These are phyloP conservation scores for Pseudococcus viburni DNA, from an alignment of 2,888 invertebrate genomes.

Conservation along the genomic window DNA sequence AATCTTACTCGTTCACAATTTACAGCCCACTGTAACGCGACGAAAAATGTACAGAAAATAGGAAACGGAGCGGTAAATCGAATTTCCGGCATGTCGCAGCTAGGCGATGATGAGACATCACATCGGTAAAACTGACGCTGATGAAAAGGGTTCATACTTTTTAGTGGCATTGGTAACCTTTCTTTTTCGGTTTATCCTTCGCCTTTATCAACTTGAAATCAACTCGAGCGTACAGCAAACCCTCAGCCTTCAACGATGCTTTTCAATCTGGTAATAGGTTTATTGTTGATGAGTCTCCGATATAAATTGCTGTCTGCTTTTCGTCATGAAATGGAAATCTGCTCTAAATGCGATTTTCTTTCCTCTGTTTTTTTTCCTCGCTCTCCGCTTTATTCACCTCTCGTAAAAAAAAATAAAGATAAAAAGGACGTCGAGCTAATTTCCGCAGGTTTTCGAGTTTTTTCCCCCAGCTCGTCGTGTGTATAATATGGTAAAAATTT, in stretches of 20 bases:
- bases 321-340: conserved; percentile 59
- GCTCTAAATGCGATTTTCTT: conserved; percentile 52
- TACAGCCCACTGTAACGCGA: conserved; percentile 40
- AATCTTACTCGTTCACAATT: neutral
- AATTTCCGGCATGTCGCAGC: conserved; percentile 64
- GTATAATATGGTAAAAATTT: neutral
- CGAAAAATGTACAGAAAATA: conserved; percentile 61
- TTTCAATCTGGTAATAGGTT: conserved; percentile 65
- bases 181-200: conserved; percentile 62
- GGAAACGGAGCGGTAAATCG: conserved; percentile 64
- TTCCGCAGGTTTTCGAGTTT: too few relatives aligned
- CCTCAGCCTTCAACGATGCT: conserved; percentile 63
- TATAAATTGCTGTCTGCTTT: conserved; percentile 63
- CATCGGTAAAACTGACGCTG: conserved; percentile 64
- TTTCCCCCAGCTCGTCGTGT: neutral
- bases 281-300: conserved; percentile 64
- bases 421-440: neutral
- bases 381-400: neutral
- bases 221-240: conserved; percentile 60
- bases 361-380: neutral
- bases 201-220: conserved; percentile 63
- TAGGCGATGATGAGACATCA: conserved; percentile 63
- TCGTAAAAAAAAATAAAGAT: neutral
- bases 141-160: conserved; percentile 64
- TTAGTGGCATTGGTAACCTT: conserved; percentile 64